phyloP scores from a whole-genome alignment of 2,797 vertebrate species.

The Champsocephalus esox region DNA sequence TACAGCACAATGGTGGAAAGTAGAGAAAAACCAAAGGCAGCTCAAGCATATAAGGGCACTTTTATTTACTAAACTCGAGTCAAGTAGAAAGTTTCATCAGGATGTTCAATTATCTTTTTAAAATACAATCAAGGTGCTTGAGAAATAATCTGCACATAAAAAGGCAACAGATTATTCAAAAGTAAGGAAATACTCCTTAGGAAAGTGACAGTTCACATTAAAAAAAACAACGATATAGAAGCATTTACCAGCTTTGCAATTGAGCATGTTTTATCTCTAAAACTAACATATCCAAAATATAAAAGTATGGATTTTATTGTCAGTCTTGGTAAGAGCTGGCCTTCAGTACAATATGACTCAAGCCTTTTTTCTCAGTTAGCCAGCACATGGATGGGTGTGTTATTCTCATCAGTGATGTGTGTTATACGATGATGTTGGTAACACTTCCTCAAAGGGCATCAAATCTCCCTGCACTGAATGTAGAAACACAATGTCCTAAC shows the following conservation, averaged over 20 bases:
- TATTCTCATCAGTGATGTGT: constrained; percentile 24
- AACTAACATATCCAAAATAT: constrained; percentile 22
- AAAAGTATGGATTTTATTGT: not conserved
- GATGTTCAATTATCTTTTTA: constrained; percentile 18
- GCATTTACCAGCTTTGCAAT: constrained; percentile 8
- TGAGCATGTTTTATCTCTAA: constrained; percentile 18
- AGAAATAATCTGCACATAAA: constrained; percentile 18
- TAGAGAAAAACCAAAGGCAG: not conserved
- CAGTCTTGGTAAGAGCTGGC: not conserved
- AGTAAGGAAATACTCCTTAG: not conserved
- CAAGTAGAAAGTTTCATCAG: constrained; percentile 15
- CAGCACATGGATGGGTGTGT: constrained; percentile 9
- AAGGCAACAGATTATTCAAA: constrained; percentile 18
- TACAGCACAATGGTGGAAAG: not conserved
- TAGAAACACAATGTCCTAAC: constrained; percentile 34
- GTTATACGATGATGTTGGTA: constrained; percentile 11
- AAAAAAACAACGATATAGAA: constrained; percentile 27
- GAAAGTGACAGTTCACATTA: constrained; percentile 25
- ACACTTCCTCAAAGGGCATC: constrained; percentile 41
- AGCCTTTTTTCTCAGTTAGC: constrained; percentile 11
- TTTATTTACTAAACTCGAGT: constrained; percentile 49
- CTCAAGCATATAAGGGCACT: constrained; percentile 6
- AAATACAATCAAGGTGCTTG: constrained; percentile 22
- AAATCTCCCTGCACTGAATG: constrained; percentile 23
- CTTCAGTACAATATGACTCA: not conserved